These are phyloP conservation scores for Latrodectus hesperus DNA, from an alignment of 2,888 invertebrate species.

Conservation along the genomic window DNA sequence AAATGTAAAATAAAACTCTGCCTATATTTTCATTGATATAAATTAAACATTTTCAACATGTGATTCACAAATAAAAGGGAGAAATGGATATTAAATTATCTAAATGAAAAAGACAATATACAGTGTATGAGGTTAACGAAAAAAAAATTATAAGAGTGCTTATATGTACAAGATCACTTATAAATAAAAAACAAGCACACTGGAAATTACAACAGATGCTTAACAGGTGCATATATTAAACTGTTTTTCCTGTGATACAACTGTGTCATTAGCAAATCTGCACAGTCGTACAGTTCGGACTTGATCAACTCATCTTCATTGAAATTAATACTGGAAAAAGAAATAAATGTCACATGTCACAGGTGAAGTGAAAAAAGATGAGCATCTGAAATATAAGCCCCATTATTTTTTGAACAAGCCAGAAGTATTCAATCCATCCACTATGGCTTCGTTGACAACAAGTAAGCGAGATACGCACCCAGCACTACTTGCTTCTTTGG, in stretches of 20 bases:
- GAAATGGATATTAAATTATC: background rate
- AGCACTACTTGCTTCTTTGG: background rate
- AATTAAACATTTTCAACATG: slow-evolving; percentile 7
- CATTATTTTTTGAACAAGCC: background rate
- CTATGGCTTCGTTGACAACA: background rate
- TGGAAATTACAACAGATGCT: slow-evolving; percentile 56
- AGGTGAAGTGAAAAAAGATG: slow-evolving; percentile 46
- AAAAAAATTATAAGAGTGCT: slow-evolving; percentile 50
- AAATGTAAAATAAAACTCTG: slow-evolving; percentile 18
- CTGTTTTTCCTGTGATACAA: slow-evolving; percentile 27
- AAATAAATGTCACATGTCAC: slow-evolving; percentile 51
- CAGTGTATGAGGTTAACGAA: slow-evolving; percentile 34
- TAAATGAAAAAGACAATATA: slow-evolving; percentile 30
- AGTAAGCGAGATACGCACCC: background rate
- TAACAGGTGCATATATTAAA: slow-evolving; percentile 60
- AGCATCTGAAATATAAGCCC: slow-evolving; percentile 60
- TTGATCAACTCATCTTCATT: slow-evolving; percentile 37
- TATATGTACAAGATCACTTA: slow-evolving; percentile 56
- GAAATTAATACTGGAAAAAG: slow-evolving; percentile 58
- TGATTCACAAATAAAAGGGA: too few species aligned
- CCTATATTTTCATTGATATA: slow-evolving; percentile 28
- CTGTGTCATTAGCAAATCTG: slow-evolving; percentile 34
- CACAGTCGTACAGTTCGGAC: slow-evolving; percentile 23
- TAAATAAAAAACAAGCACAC: slow-evolving; percentile 65
- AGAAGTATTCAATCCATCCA: background rate